Conservation (phyloP, 2,797 vertebrate species). For the Notoglanidium macrostoma region DNA sequence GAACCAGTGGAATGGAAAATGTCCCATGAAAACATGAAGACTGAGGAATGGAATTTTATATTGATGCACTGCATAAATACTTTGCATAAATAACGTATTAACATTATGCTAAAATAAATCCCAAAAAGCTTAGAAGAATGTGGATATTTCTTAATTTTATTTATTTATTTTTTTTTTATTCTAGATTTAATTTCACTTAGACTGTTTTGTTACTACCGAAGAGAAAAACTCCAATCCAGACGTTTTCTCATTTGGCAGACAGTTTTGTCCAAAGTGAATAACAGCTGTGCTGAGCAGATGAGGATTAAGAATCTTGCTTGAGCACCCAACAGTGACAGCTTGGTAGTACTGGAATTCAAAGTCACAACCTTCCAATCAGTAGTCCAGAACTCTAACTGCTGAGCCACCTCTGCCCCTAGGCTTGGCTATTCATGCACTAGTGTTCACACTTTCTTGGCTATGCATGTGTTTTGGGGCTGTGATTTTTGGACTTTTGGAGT, state of each 20-base stretch:
- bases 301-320: not conserved
- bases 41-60: conserved; percentile 44
- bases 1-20: conserved; percentile 49
- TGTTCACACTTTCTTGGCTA: not conserved
- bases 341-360: not conserved
- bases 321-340: not conserved
- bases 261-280: not conserved
- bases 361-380: not conserved
- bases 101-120: conserved; percentile 5
- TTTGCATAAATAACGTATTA: conserved; percentile 22
- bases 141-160: not conserved
- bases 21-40: conserved; percentile 42
- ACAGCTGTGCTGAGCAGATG: not conserved
- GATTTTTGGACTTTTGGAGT: not conserved
- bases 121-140: not conserved
- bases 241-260: not conserved
- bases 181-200: not conserved
- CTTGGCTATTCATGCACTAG: not conserved
- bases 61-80: conserved; percentile 32
- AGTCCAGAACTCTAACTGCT: not conserved
- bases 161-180: not conserved
- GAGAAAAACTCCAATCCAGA: not conserved
- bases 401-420: not conserved
- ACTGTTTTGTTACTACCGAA: not conserved
- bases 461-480: not conserved